Evolutionary conservation across 1,140 invertebrate species (phyloP).

Genomic region (Latrodectus geometricus): DNA sequence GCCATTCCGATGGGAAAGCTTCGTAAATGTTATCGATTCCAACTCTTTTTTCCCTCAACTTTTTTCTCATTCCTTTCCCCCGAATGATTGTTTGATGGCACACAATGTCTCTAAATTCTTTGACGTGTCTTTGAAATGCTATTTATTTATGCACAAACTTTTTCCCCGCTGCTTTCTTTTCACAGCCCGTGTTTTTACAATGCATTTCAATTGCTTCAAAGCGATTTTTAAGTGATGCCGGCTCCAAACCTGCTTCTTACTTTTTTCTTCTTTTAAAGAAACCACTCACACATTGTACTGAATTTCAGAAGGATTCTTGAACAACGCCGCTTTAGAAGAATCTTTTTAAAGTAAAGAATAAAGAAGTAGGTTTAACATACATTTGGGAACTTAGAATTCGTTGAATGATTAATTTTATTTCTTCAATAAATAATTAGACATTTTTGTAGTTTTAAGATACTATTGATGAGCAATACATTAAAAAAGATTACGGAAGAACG

Average conservation of each 20-base stretch:
- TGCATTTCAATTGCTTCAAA: conserved; percentile 32
- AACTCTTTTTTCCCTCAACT: conserved; percentile 27
- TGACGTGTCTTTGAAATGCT: conserved; percentile 45
- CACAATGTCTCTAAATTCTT: conserved; percentile 56
- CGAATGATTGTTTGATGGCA: conserved; percentile 58
- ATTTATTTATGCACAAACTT: conserved; percentile 55
- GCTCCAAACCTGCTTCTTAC: background rate
- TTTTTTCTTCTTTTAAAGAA: background rate
- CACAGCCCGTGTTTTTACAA: conserved; percentile 29
- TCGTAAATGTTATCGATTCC: conserved; percentile 59
- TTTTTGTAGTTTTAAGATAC: no score
- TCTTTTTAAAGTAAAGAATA: no score
- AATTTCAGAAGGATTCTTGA: no score
- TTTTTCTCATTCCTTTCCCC: conserved; percentile 13
- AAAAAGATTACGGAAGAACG: no score
- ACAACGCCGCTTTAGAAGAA: no score
- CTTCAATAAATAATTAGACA: no score
- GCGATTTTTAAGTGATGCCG: conserved; percentile 41
- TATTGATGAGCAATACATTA: no score
- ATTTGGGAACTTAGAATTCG: no score
- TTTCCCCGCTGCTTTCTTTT: conserved; percentile 31
- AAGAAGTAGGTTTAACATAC: no score
- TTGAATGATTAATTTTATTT: no score
- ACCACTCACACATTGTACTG: background rate
- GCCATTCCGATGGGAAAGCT: conserved; percentile 45